Conservation (phyloP, 37 sponge, comb jelly and placozoan species). For the Hormiphora californensis region DNA sequence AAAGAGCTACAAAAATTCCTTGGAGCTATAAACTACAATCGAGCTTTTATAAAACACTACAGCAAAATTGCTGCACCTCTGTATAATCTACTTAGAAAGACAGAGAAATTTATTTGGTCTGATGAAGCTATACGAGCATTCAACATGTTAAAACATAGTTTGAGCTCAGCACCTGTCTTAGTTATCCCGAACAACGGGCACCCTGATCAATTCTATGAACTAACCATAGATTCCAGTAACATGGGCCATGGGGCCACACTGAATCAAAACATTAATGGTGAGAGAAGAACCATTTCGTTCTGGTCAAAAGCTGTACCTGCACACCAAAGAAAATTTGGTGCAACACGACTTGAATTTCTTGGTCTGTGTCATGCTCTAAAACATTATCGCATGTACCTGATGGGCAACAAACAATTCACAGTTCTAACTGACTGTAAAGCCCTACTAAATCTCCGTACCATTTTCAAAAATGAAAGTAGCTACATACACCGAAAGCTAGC, state of each 20-base stretch:
- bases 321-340: slow-evolving; percentile 5
- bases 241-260: background rate
- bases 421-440: too few species aligned
- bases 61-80: background rate
- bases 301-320: background rate
- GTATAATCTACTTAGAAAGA: background rate
- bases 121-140: background rate
- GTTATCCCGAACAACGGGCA: background rate
- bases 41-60: background rate
- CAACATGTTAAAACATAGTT: background rate
- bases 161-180: background rate
- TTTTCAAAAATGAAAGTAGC: slow-evolving; percentile 4
- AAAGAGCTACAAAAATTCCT: background rate
- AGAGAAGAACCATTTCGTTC: background rate
- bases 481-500: background rate
- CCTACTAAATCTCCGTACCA: too few species aligned
- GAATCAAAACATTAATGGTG: background rate
- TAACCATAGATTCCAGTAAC: background rate
- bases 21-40: background rate
- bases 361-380: background rate
- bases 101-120: background rate
- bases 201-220: background rate
- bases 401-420: too few species aligned
- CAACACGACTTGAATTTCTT: background rate
- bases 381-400: background rate